Percentiles rank a stretch among this genome's conserved stretches.
These are phyloP conservation scores for Icerya purchasi DNA, from an alignment of 2,888 invertebrate species.

Conservation along the genomic window DNA sequence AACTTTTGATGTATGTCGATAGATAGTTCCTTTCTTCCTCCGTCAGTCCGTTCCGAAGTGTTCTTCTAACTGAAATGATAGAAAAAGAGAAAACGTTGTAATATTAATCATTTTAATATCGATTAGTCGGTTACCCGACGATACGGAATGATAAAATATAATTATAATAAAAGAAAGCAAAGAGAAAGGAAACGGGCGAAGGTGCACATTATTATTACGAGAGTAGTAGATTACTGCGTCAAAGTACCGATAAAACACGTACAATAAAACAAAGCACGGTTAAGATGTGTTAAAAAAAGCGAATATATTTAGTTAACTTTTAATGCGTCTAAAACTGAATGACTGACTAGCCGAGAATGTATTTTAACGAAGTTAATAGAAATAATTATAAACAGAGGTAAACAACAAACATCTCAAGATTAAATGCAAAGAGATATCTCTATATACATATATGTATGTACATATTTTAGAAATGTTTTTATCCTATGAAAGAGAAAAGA, in stretches of 20 bases:
- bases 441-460: too few species aligned
- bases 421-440: too few species aligned
- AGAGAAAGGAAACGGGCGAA: not conserved
- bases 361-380: too few species aligned
- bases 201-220: not conserved
- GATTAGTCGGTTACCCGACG: too few species aligned
- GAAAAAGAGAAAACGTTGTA: constrained; percentile 4
- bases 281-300: constrained; percentile 4
- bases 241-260: not conserved
- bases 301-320: constrained; percentile 2
- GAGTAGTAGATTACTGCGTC: not conserved
- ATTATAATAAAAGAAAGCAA: not conserved
- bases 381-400: too few species aligned
- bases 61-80: constrained; percentile 46
- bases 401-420: too few species aligned
- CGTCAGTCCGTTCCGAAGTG: constrained; percentile 55
- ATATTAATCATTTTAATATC: too few species aligned
- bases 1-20: constrained; percentile 49
- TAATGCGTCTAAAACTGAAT: not conserved
- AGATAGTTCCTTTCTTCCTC: constrained; percentile 61
- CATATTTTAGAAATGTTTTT: not conserved
- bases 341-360: not conserved
- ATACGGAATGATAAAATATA: constrained; percentile 5
- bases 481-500: not conserved
- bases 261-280: not conserved